Evolutionary conservation across 1,140 invertebrate genomes (phyloP).

Genomic region (Tribolium castaneum): DNA sequence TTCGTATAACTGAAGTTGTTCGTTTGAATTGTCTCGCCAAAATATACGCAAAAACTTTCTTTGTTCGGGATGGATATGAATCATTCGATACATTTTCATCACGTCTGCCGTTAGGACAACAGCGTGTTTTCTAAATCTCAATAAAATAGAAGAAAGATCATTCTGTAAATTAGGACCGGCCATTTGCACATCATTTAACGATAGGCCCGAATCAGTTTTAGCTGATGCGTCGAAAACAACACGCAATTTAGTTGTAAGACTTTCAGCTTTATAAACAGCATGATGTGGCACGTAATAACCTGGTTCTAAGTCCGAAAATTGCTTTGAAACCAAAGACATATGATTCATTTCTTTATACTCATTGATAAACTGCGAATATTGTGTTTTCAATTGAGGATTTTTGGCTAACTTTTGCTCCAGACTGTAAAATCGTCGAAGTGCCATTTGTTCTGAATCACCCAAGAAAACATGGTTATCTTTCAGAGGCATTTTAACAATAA

Average conservation of each 20-base stretch:
- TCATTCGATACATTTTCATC: constrained; percentile 62
- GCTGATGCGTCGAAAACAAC: constrained; percentile 54
- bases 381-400: constrained; percentile 33
- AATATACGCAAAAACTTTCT: constrained; percentile 61
- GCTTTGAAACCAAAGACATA: constrained; percentile 42
- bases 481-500: constrained; percentile 49
- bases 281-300: constrained; percentile 58
- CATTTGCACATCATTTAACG: constrained; percentile 57
- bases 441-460: constrained; percentile 22
- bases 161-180: constrained; percentile 57
- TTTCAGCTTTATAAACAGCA: constrained; percentile 50
- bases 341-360: constrained; percentile 55
- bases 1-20: constrained; percentile 37
- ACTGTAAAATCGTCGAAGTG: constrained; percentile 11
- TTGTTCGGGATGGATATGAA: constrained; percentile 56
- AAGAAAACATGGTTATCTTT: neutral
- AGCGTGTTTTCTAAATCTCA: constrained; percentile 38
- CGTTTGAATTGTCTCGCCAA: constrained; percentile 58
- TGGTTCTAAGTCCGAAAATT: neutral
- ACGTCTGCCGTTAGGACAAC: constrained; percentile 56
- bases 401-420: constrained; percentile 24
- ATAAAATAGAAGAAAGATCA: constrained; percentile 35
- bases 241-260: constrained; percentile 53
- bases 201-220: neutral
- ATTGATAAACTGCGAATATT: constrained; percentile 56